phyloP scores from a whole-genome alignment of 2,888 invertebrate genomes.

The Mythimna albipuncta region DNA sequence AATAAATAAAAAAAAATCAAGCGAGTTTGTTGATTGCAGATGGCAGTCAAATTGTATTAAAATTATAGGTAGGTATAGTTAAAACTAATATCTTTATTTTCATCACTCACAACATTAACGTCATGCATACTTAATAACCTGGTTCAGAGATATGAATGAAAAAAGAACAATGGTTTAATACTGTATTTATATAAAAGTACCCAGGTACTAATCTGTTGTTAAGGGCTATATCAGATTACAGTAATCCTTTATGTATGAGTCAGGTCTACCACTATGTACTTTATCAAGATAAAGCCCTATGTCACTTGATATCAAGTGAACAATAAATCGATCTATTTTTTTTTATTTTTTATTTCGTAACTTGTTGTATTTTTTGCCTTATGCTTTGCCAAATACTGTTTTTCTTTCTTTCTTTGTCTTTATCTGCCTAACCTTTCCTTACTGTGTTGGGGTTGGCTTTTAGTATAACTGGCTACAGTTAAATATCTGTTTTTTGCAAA shows the following conservation, averaged over 20 bases:
- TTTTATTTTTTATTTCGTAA: too few species aligned
- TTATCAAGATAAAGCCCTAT: conserved; percentile 5
- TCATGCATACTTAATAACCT: background rate
- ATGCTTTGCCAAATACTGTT: too few species aligned
- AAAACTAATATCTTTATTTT: too few species aligned
- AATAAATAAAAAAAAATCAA: too few species aligned
- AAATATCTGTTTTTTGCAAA: too few species aligned
- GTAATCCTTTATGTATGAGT: conserved; percentile 12
- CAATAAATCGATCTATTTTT: too few species aligned
- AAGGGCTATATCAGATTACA: conserved; percentile 14
- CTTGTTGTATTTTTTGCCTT: too few species aligned
- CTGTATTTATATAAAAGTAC: too few species aligned
- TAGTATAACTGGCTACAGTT: background rate
- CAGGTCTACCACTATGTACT: background rate
- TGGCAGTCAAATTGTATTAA: too few species aligned
- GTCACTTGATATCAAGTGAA: background rate
- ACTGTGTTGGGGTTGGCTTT: too few species aligned
- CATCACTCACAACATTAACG: background rate
- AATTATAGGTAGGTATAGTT: too few species aligned
- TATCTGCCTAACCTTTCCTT: background rate
- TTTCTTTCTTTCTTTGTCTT: background rate
- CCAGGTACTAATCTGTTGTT: conserved; percentile 9
- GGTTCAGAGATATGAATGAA: fast-evolving
- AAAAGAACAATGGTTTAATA: background rate
- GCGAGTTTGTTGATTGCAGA: too few species aligned